Evolutionary conservation across 2,113 vertebrate species (phyloP).

Genomic region (Phalacrocorax pelagicus): DNA sequence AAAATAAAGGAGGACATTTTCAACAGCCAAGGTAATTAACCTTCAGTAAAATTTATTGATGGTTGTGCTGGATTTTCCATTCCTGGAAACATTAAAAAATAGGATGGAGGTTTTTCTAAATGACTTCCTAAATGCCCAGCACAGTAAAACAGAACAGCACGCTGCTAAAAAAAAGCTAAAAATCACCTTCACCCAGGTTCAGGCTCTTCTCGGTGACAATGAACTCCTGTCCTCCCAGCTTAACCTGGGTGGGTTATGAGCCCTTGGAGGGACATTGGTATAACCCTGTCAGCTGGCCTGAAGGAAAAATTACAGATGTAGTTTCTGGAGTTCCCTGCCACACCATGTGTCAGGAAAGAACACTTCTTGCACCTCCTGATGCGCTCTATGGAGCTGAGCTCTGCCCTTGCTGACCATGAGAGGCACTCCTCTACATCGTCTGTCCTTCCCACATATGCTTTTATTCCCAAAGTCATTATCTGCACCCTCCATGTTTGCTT

Average conservation of each 20-base stretch:
- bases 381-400: background rate
- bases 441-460: background rate
- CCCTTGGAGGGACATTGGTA: background rate
- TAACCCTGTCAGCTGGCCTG: background rate
- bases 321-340: background rate
- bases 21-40: slow-evolving; percentile 38
- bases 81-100: slow-evolving; percentile 29
- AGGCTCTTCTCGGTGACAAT: background rate
- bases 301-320: background rate
- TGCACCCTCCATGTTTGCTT: background rate
- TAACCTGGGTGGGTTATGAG: background rate
- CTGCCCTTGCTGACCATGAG: background rate
- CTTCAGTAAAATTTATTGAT: background rate
- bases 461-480: background rate
- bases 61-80: slow-evolving; percentile 5
- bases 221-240: background rate
- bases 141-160: background rate
- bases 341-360: background rate
- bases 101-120: background rate
- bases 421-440: background rate
- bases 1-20: slow-evolving; percentile 29
- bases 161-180: background rate
- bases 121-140: background rate
- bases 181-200: background rate
- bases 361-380: background rate